Conservation (phyloP, 2,888 invertebrate genomes). For the Epirrita christyi region DNA sequence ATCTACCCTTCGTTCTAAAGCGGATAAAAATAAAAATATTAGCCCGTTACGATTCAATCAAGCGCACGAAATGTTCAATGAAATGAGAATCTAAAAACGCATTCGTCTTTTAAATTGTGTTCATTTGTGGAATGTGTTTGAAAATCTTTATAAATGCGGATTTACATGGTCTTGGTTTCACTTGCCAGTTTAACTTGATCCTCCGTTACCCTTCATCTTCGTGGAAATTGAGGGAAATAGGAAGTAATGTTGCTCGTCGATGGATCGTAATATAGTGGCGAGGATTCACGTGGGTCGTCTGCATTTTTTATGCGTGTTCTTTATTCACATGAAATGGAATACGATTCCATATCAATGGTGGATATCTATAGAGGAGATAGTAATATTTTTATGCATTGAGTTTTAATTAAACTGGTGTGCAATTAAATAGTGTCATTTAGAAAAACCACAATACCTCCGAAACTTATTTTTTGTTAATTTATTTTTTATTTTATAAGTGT, state of each 20-base stretch:
- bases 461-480: no score
- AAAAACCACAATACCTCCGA: no score
- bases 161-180: conserved; percentile 59
- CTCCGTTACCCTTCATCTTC: conserved; percentile 35
- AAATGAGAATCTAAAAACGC: conserved; percentile 71
- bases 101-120: conserved; percentile 81
- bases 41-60: conserved; percentile 65
- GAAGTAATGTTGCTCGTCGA: conserved; percentile 27
- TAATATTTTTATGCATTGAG: not conserved
- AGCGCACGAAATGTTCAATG: conserved; percentile 62
- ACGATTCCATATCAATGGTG: conserved; percentile 49
- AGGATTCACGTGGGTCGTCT: conserved; percentile 55
- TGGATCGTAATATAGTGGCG: conserved; percentile 56
- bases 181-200: conserved; percentile 52
- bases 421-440: no score
- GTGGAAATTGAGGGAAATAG: conserved; percentile 29
- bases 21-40: conserved; percentile 57
- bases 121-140: conserved; percentile 77
- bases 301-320: conserved; percentile 62
- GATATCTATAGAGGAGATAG: conserved; percentile 45
- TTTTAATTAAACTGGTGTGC: no score
- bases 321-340: conserved; percentile 69
- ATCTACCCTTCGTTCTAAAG: conserved; percentile 19
- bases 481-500: no score
- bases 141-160: conserved; percentile 79